These are phyloP conservation scores for Benthochromis sp. DNA, from an alignment of 2,113 vertebrate species.

Conservation along the genomic window DNA sequence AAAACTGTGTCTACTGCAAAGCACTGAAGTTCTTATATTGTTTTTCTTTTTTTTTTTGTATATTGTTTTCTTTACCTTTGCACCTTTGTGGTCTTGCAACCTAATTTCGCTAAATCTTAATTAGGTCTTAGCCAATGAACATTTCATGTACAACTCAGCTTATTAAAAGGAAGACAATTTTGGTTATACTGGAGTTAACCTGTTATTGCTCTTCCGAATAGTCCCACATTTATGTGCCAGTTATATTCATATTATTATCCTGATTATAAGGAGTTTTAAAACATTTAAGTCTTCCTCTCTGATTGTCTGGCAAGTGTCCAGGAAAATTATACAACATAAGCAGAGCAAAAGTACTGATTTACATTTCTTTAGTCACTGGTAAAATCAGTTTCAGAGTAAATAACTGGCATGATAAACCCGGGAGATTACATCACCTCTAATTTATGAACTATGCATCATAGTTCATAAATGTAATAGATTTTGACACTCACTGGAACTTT, in stretches of 20 bases:
- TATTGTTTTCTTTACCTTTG: not conserved
- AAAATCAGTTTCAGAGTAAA: not conserved
- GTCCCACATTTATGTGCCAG: not conserved
- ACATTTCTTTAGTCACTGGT: not conserved
- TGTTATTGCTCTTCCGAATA: not conserved
- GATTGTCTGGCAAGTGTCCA: not conserved
- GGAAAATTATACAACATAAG: not conserved
- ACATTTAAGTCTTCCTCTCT: not conserved
- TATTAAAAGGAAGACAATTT: accelerated
- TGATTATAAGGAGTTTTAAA: not conserved
- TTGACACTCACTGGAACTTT: not conserved
- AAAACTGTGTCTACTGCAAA: not conserved
- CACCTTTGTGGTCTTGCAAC: not conserved
- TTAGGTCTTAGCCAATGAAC: not conserved
- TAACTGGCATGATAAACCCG: not conserved
- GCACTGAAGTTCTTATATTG: not conserved
- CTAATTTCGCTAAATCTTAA: not conserved
- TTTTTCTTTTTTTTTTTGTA: not conserved
- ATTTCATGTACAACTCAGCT: not conserved
- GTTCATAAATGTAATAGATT: not conserved
- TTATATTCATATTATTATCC: not conserved
- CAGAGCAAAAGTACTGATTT: not conserved
- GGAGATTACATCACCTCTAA: not conserved
- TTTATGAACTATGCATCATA: not conserved
- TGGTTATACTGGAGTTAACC: not conserved